phyloP scores from a whole-genome alignment of 2,888 invertebrate species.

The Agonopterix arenella region DNA sequence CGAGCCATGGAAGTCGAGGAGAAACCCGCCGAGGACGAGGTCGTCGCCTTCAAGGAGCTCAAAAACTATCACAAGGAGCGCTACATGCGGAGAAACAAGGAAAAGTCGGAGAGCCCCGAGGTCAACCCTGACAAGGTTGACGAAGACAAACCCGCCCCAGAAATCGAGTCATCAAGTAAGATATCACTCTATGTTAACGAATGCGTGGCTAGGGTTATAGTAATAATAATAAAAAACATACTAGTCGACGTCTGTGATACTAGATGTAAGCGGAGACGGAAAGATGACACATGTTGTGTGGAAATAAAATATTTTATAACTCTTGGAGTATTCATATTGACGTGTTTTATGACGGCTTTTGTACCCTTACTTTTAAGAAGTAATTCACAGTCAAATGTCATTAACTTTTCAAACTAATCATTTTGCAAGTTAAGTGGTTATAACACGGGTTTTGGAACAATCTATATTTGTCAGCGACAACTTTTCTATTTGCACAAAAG shows the following conservation, averaged over 20 bases:
- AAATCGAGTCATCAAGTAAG: constrained; percentile 68
- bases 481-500: too few relatives aligned
- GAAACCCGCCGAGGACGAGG: constrained; percentile 25
- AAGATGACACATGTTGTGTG: constrained; percentile 38
- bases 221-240: constrained; percentile 8
- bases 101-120: constrained; percentile 77
- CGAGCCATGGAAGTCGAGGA: constrained; percentile 20
- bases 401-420: neutral
- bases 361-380: constrained; percentile 46
- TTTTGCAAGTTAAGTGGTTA: constrained; percentile 1
- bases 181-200: constrained; percentile 44
- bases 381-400: neutral
- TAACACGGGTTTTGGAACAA: constrained; percentile 3
- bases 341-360: constrained; percentile 38
- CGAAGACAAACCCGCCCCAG: constrained; percentile 19
- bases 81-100: constrained; percentile 81
- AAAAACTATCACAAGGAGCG: constrained; percentile 77
- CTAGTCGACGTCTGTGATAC: constrained; percentile 42
- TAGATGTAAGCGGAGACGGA: constrained; percentile 45
- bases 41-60: constrained; percentile 73
- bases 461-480: too few relatives aligned
- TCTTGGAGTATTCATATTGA: constrained; percentile 67
- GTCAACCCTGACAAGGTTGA: constrained; percentile 16
- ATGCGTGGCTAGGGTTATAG: constrained; percentile 22
- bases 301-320: constrained; percentile 66